phyloP scores from a whole-genome alignment of 1,140 invertebrate species.

The Drosophila takahashii region DNA sequence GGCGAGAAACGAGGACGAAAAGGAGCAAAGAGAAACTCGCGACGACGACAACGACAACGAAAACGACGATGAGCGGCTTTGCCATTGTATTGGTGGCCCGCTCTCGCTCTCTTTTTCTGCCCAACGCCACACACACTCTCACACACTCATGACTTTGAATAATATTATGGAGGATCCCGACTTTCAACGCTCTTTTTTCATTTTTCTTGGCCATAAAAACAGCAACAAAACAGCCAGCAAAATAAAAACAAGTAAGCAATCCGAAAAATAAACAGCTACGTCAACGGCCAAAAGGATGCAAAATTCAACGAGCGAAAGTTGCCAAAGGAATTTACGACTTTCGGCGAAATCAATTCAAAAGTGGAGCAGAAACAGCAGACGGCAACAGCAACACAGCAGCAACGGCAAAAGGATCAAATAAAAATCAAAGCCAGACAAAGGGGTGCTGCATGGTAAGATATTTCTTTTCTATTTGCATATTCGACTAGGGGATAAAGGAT shows the following conservation, averaged over 20 bases:
- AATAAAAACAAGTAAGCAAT: conserved; percentile 56
- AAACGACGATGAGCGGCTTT: conserved; percentile 42
- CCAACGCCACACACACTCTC: conserved; percentile 11
- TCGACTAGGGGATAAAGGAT: conserved; percentile 26
- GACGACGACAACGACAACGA: conserved; percentile 54
- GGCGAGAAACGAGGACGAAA: conserved; percentile 50
- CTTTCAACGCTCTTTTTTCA: conserved; percentile 65
- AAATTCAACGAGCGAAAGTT: conserved; percentile 65
- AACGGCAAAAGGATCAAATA: conserved; percentile 26
- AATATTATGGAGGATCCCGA: conserved; percentile 75
- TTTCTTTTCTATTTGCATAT: conserved; percentile 43
- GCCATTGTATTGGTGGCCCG: conserved; percentile 44
- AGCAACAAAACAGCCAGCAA: conserved; percentile 26
- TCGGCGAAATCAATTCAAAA: conserved; percentile 75
- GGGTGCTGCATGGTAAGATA: conserved; percentile 19
- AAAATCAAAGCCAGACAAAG: conserved; percentile 31
- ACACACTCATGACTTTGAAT: conserved; percentile 66
- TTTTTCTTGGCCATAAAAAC: conserved; percentile 43
- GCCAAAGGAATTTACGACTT: conserved; percentile 78
- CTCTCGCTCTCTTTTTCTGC: conserved; percentile 17
- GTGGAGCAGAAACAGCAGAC: conserved; percentile 48
- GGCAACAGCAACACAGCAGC: conserved; percentile 3
- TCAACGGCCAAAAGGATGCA: conserved; percentile 34
- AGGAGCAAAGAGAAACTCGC: conserved; percentile 57
- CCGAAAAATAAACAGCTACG: conserved; percentile 46